phyloP scores from a whole-genome alignment of 2,797 vertebrate species.

The Diplodus puntazzo region DNA sequence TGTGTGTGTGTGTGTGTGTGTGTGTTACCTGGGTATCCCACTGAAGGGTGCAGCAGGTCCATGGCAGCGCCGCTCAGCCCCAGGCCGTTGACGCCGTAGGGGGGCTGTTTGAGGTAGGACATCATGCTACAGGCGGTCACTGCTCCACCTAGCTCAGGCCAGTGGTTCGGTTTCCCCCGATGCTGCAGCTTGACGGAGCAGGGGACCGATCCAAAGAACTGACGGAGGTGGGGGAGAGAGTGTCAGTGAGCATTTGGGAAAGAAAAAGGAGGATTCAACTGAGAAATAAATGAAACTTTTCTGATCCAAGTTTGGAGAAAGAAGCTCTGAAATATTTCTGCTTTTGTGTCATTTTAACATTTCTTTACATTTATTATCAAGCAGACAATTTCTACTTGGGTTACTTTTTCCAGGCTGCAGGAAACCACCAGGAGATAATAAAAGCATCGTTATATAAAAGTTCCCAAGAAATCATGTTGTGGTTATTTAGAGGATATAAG shows the following conservation, averaged over 20 bases:
- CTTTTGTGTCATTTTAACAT: neutral
- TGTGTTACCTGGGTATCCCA: constrained; percentile 93
- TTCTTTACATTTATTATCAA: too few species aligned
- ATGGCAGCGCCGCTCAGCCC: constrained; percentile 94
- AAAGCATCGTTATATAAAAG: neutral
- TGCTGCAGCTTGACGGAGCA: constrained; percentile 87
- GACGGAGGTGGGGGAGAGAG: constrained; percentile 7
- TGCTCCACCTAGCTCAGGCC: constrained; percentile 88
- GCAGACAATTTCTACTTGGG: neutral
- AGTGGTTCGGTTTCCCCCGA: constrained; percentile 85
- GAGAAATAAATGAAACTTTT: too few species aligned
- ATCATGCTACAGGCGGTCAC: constrained; percentile 96
- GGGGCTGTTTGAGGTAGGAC: constrained; percentile 99
- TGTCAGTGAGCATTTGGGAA: neutral
- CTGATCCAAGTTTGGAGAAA: neutral
- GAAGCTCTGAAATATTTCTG: too few species aligned
- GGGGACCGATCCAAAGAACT: constrained; percentile 74
- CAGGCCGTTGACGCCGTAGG: constrained; percentile 96
- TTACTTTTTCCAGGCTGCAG: neutral
- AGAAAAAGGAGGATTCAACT: neutral
- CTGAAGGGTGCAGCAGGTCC: constrained; percentile 96
- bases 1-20: neutral
- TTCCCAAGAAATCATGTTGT: neutral
- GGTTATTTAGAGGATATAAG: neutral
- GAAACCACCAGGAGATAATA: neutral